Conservation (phyloP, 2,888 invertebrate genomes). For the Lobophora halterata region DNA sequence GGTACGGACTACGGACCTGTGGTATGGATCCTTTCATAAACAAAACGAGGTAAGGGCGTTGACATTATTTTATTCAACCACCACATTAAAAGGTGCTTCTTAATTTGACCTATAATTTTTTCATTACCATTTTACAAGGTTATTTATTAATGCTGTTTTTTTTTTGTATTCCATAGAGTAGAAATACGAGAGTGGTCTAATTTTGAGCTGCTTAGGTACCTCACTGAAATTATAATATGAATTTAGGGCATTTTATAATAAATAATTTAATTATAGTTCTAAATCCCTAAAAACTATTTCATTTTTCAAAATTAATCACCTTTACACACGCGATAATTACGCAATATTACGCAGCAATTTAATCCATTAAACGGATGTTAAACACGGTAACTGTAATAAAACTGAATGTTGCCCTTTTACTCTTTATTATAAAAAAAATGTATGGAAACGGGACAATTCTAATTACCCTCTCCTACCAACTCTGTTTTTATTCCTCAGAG, state of each 20-base stretch:
- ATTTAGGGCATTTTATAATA: no score
- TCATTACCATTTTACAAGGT: no score
- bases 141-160: no score
- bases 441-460: slow-evolving; percentile 4
- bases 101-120: no score
- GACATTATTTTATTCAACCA: slow-evolving; percentile 2
- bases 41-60: slow-evolving; percentile 6
- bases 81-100: no score
- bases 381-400: slow-evolving; percentile 8
- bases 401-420: slow-evolving; percentile 1
- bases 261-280: no score
- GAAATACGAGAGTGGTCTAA: no score
- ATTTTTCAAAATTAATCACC: not conserved
- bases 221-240: no score
- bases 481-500: not conserved
- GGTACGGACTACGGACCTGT: slow-evolving; percentile 21
- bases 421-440: slow-evolving; percentile 1
- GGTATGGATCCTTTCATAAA: not conserved
- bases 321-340: not conserved
- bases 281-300: not conserved
- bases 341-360: not conserved
- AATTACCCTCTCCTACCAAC: slow-evolving; percentile 2
- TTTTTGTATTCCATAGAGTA: no score
- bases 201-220: no score
- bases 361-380: slow-evolving; percentile 7